These are phyloP conservation scores for Lutjanus argentimaculatus DNA, from an alignment of 2,797 vertebrate species.

Conservation along the genomic window DNA sequence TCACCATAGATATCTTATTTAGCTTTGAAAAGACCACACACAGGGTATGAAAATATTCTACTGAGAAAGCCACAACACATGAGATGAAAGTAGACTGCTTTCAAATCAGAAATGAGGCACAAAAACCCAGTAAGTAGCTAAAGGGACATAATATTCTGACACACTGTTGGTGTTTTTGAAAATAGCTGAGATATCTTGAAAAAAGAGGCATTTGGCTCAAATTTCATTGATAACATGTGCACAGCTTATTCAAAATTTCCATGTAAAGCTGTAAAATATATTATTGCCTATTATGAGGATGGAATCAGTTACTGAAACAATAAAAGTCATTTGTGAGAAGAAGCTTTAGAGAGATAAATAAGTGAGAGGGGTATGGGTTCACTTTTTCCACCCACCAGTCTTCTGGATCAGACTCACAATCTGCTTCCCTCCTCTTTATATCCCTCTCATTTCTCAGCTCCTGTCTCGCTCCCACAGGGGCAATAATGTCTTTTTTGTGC, in stretches of 20 bases:
- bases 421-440: constrained; percentile 46
- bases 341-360: constrained; percentile 53
- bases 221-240: not conserved
- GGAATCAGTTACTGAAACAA: constrained; percentile 27
- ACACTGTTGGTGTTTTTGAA: not conserved
- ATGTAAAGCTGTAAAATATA: not conserved
- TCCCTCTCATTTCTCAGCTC: constrained; percentile 59
- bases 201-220: not conserved
- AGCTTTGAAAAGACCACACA: constrained; percentile 1
- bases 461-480: constrained; percentile 50
- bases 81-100: not conserved
- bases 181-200: not conserved
- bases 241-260: not conserved
- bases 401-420: constrained; percentile 53
- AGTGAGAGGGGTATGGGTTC: constrained; percentile 35
- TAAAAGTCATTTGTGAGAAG: constrained; percentile 41
- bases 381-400: constrained; percentile 59
- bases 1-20: constrained; percentile 20
- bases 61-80: not conserved
- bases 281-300: not conserved
- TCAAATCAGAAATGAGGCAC: not conserved
- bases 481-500: constrained; percentile 53
- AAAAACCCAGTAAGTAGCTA: not conserved
- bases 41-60: not conserved
- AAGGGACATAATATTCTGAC: not conserved